Evolutionary conservation across 2,888 invertebrate species (phyloP).

Genomic region (Ischnus inquisitorius): DNA sequence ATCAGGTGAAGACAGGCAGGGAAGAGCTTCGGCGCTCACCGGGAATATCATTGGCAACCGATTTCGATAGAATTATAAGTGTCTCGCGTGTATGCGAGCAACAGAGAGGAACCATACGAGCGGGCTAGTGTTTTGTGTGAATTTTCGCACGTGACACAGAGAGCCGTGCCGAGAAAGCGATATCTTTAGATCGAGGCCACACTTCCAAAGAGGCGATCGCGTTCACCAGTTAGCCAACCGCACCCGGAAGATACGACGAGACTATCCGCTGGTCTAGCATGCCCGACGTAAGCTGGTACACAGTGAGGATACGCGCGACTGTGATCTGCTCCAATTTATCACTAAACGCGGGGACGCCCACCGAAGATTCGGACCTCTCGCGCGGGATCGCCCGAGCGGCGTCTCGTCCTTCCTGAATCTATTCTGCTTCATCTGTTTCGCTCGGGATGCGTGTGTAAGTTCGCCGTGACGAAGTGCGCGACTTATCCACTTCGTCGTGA

Average conservation of each 20-base stretch:
- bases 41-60: conserved; percentile 76
- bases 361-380: conserved; percentile 57
- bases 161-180: conserved; percentile 67
- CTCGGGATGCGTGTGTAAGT: neutral
- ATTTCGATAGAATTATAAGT: conserved; percentile 67
- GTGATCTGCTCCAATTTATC: conserved; percentile 83
- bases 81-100: conserved; percentile 10
- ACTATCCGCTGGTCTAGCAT: conserved; percentile 41
- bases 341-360: conserved; percentile 80
- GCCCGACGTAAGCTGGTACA: conserved; percentile 43
- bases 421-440: conserved; percentile 14
- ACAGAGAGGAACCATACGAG: conserved; percentile 2
- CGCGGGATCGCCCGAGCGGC: conserved; percentile 7
- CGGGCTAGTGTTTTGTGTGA: conserved; percentile 60
- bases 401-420: conserved; percentile 6
- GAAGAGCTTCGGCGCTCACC: conserved; percentile 23
- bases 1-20: conserved; percentile 44
- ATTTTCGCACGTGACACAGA: conserved; percentile 55
- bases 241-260: conserved; percentile 80
- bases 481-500: conserved; percentile 22
- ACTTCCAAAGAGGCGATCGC: conserved; percentile 79
- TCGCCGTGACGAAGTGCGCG: neutral
- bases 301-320: conserved; percentile 75
- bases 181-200: conserved; percentile 82
- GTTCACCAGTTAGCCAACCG: conserved; percentile 80